Conservation (phyloP, 2,113 vertebrate genomes). For the Microcebus griseorufus region DNA sequence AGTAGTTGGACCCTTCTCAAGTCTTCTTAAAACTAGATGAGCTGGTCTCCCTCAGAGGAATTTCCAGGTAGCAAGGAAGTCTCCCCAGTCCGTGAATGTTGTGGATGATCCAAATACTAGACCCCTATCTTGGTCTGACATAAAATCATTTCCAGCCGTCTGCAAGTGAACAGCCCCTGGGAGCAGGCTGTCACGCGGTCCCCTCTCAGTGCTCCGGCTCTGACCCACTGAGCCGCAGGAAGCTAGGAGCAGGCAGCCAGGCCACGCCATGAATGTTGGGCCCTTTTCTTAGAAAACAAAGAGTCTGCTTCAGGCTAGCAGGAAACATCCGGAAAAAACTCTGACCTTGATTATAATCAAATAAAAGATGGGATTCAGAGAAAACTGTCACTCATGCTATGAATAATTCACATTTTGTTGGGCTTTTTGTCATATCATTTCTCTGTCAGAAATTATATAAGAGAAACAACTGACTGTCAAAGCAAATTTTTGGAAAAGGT, state of each 20-base stretch:
- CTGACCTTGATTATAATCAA: conserved; percentile 60
- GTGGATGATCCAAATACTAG: neutral
- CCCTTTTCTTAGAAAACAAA: conserved; percentile 62
- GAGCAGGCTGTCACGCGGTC: neutral
- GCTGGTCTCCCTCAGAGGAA: neutral
- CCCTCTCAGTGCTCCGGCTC: neutral
- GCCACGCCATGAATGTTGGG: neutral
- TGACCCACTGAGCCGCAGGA: neutral
- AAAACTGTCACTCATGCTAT: conserved; percentile 25
- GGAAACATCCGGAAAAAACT: conserved; percentile 29
- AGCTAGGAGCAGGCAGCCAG: neutral
- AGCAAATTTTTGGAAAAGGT: neutral
- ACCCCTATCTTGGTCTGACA: neutral
- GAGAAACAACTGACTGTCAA: neutral
- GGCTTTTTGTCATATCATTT: neutral
- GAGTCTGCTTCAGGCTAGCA: conserved; percentile 24
- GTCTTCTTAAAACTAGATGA: neutral
- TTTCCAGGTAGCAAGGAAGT: neutral
- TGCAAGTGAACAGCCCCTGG: neutral
- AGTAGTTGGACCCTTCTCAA: neutral
- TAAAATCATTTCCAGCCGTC: neutral
- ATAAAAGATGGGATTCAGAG: conserved; percentile 59
- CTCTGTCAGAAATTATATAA: conserved; percentile 33
- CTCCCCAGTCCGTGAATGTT: neutral
- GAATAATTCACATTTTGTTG: conserved; percentile 8